Conservation (phyloP, 1,140 invertebrate species). For the Cheumatopsyche charites region DNA sequence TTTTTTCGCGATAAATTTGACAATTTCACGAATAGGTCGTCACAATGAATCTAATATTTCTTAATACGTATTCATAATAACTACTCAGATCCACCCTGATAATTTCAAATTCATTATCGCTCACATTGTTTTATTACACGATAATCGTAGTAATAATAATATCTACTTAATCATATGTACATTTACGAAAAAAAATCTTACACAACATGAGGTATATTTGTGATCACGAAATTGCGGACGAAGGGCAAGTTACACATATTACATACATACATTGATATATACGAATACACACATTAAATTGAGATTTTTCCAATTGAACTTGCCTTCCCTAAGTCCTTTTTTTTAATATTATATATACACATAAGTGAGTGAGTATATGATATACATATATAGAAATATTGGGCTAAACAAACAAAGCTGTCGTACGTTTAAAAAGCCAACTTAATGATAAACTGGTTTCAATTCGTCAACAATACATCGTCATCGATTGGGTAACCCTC, state of each 20-base stretch:
- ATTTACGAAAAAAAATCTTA: slow-evolving; percentile 5
- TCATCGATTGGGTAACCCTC: slow-evolving; percentile 42
- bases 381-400: slow-evolving; percentile 21
- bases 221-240: slow-evolving; percentile 19
- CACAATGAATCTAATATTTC: too few species aligned
- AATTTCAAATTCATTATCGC: slow-evolving; percentile 17
- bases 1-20: too few species aligned
- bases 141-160: too few species aligned
- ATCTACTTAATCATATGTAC: background rate
- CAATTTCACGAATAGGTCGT: too few species aligned
- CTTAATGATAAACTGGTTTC: slow-evolving; percentile 47
- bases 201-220: slow-evolving; percentile 14
- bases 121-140: background rate
- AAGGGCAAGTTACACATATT: background rate
- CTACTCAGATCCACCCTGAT: slow-evolving; percentile 23
- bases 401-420: slow-evolving; percentile 44
- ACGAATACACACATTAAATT: background rate
- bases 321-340: too few species aligned
- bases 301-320: too few species aligned
- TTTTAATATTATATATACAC: background rate
- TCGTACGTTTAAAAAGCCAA: slow-evolving; percentile 37
- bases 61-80: slow-evolving; percentile 11
- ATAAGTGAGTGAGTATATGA: background rate
- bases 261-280: background rate
- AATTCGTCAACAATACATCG: slow-evolving; percentile 46